phyloP scores from a whole-genome alignment of 1,140 invertebrate species.

The Ladona fulva region DNA sequence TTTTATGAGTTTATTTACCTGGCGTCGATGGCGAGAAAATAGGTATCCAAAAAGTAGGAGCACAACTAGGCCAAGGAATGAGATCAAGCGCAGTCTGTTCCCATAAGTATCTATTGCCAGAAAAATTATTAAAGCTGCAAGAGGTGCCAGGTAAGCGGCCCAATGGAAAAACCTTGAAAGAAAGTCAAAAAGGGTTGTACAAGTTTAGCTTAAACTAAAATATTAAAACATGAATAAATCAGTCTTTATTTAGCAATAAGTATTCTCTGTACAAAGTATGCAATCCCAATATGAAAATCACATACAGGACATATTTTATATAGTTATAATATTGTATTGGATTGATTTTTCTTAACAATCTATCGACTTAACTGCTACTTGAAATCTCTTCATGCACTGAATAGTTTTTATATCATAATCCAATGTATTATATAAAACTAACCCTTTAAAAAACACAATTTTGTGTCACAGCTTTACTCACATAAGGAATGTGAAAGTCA shows the following conservation, averaged over 20 bases:
- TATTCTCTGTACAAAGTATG: too few species aligned
- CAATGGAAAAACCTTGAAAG: constrained; percentile 16
- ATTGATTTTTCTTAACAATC: too few species aligned
- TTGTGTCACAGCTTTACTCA: background rate
- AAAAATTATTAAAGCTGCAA: constrained; percentile 44
- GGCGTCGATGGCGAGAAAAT: constrained; percentile 51
- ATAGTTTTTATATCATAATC: too few species aligned
- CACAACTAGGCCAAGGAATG: constrained; percentile 49
- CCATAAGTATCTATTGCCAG: constrained; percentile 53
- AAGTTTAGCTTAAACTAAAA: background rate
- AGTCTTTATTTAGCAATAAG: background rate
- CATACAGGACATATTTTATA: too few species aligned
- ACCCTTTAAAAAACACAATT: too few species aligned
- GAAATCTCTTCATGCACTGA: too few species aligned
- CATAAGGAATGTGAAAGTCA: too few species aligned
- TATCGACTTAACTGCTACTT: too few species aligned
- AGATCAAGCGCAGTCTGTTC: constrained; percentile 51
- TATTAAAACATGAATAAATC: background rate
- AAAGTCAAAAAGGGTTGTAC: constrained; percentile 16
- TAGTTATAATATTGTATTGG: too few species aligned
- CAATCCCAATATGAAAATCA: too few species aligned
- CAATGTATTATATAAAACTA: too few species aligned
- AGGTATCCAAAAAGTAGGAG: constrained; percentile 33
- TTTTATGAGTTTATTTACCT: constrained; percentile 31
- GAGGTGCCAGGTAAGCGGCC: constrained; percentile 31